Evolutionary conservation across 2,888 invertebrate species (phyloP).

Genomic region (Chymomyza fuscimana): DNA sequence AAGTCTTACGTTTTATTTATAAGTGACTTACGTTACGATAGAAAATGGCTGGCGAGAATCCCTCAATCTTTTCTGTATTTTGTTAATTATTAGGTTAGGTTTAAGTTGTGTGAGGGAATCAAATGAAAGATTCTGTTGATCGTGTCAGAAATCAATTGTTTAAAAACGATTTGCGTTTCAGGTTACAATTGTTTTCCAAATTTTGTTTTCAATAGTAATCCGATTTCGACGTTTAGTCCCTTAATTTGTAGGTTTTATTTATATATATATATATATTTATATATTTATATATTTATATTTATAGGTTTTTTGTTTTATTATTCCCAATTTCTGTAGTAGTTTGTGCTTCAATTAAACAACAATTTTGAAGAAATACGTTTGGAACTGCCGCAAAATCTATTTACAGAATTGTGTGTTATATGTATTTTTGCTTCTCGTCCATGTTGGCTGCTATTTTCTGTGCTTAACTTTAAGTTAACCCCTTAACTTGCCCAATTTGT

Average conservation of each 20-base stretch:
- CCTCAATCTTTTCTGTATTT: not conserved
- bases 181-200: too few species aligned
- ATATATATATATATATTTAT: too few species aligned
- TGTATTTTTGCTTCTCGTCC: slow-evolving; percentile 9
- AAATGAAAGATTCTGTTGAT: not conserved
- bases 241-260: not conserved
- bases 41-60: too few species aligned
- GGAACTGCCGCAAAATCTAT: slow-evolving; percentile 7
- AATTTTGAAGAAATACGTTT: not conserved
- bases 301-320: not conserved
- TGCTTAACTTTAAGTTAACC: slow-evolving; percentile 27
- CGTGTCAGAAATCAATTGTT: too few species aligned
- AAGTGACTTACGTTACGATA: not conserved
- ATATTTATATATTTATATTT: too few species aligned
- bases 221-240: too few species aligned
- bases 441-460: slow-evolving; percentile 28
- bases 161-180: too few species aligned
- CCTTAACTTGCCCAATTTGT: slow-evolving; percentile 27
- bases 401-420: slow-evolving; percentile 38
- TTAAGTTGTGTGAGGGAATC: not conserved
- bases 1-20: slow-evolving; percentile 22
- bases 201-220: too few species aligned
- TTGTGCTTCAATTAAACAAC: not conserved
- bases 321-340: not conserved
- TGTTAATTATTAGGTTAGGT: not conserved